Evolutionary conservation across 2,113 vertebrate species (phyloP).

Genomic region (Mormoops blainvillei): DNA sequence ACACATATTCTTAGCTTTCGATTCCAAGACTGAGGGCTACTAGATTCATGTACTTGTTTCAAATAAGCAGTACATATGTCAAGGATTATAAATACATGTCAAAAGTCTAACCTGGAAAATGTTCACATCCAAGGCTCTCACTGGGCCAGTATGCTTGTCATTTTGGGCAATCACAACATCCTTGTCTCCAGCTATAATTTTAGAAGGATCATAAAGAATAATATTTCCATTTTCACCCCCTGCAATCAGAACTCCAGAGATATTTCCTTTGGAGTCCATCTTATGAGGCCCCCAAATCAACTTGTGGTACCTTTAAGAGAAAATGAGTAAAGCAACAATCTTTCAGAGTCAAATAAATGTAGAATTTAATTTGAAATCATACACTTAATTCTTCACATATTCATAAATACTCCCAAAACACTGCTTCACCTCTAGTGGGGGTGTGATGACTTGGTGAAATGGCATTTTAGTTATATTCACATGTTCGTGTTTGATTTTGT

Average conservation of each 20-base stretch:
- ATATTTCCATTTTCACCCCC: slow-evolving; percentile 95
- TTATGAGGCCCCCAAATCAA: slow-evolving; percentile 93
- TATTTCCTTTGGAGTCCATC: slow-evolving; percentile 75
- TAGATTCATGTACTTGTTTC: neutral
- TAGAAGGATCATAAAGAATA: slow-evolving; percentile 93
- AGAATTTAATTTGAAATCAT: neutral
- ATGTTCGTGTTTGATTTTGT: neutral
- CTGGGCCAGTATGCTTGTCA: slow-evolving; percentile 92
- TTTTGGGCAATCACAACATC: slow-evolving; percentile 92
- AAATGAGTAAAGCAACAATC: neutral
- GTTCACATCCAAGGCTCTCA: slow-evolving; percentile 93
- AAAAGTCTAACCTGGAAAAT: slow-evolving; percentile 88
- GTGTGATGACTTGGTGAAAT: neutral
- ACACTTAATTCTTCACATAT: neutral
- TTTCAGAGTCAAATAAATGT: neutral
- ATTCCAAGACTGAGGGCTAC: neutral
- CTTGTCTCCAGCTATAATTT: slow-evolving; percentile 88
- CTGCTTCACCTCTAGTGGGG: neutral
- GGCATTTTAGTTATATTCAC: neutral
- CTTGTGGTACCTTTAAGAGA: slow-evolving; percentile 91
- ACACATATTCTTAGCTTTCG: neutral
- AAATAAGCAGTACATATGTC: neutral
- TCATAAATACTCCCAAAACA: neutral
- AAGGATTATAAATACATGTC: neutral
- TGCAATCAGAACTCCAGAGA: slow-evolving; percentile 91